A percentile compares a stretch with the other conserved stretches of the same genome.
Conservation (phyloP, 2,113 vertebrate genomes). For the Orthochromis indermauri region DNA sequence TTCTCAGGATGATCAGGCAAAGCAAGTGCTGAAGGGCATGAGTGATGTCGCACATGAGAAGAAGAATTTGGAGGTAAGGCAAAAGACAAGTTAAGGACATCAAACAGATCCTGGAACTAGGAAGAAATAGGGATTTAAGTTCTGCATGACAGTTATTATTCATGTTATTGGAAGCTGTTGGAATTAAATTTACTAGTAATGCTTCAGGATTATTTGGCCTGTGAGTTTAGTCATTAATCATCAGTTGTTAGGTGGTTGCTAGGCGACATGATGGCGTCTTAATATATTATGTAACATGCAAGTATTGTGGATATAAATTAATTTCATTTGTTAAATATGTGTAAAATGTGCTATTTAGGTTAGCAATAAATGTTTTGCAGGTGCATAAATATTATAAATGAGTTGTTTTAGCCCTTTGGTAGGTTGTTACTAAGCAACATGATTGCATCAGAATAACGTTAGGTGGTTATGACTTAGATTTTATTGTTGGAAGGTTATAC, state of each 20-base stretch:
- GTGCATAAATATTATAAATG: neutral
- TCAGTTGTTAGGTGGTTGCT: neutral
- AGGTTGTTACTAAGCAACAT: neutral
- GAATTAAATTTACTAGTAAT: neutral
- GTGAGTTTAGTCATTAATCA: neutral
- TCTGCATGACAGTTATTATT: neutral
- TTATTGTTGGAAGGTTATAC: neutral
- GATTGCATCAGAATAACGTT: neutral
- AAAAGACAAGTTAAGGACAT: neutral
- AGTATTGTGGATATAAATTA: neutral
- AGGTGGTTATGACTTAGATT: neutral
- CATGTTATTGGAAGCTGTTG: neutral
- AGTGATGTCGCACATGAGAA: conserved; percentile 93
- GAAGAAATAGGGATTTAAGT: neutral
- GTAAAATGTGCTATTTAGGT: neutral
- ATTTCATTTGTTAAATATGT: neutral
- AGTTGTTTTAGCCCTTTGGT: neutral
- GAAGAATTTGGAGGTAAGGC: conserved; percentile 84
- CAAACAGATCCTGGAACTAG: neutral
- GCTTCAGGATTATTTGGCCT: neutral
- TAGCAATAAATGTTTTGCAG: neutral
- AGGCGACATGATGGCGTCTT: fast-evolving
- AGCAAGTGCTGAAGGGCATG: conserved; percentile 98
- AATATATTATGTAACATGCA: neutral
- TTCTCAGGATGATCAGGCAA: conserved; percentile 91